Percentiles rank a stretch among this genome's conserved stretches.
phyloP scores from a whole-genome alignment of 92 coral and sea anemone species.

The Palythoa caribaeorum region DNA sequence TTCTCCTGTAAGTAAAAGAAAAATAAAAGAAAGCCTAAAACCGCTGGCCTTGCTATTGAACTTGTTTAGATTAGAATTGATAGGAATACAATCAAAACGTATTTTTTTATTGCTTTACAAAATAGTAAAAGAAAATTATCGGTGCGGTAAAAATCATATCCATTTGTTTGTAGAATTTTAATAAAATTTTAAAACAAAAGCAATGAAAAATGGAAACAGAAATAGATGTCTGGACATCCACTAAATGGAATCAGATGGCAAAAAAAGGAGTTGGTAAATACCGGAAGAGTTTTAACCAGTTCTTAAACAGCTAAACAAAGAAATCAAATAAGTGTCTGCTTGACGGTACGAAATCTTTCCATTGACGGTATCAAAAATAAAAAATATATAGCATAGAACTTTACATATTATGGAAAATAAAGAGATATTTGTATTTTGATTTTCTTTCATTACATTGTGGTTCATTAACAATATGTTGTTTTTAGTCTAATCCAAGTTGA shows the following conservation, averaged over 20 bases:
- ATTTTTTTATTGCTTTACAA: neutral
- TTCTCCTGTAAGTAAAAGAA: neutral
- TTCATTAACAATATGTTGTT: too few species aligned
- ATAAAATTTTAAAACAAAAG: neutral
- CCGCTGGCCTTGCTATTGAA: neutral
- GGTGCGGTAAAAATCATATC: neutral
- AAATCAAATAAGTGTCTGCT: neutral
- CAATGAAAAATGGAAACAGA: neutral
- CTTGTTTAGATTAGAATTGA: neutral
- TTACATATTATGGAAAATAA: neutral
- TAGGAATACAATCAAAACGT: neutral
- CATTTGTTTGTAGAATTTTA: neutral
- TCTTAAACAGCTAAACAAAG: neutral
- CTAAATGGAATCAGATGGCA: neutral
- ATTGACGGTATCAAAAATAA: neutral
- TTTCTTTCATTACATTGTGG: neutral
- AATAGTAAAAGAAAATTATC: neutral
- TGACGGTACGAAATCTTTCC: neutral
- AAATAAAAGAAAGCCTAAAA: neutral
- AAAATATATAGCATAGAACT: neutral
- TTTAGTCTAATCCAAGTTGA: too few species aligned
- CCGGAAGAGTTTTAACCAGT: neutral
- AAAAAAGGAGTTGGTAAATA: neutral
- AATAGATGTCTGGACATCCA: neutral
- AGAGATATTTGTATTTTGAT: neutral